A percentile compares a stretch with the other conserved stretches of the same genome.
Evolutionary conservation across 2,888 invertebrate species (phyloP).

Genomic region (Zootermopsis nevadensis): DNA sequence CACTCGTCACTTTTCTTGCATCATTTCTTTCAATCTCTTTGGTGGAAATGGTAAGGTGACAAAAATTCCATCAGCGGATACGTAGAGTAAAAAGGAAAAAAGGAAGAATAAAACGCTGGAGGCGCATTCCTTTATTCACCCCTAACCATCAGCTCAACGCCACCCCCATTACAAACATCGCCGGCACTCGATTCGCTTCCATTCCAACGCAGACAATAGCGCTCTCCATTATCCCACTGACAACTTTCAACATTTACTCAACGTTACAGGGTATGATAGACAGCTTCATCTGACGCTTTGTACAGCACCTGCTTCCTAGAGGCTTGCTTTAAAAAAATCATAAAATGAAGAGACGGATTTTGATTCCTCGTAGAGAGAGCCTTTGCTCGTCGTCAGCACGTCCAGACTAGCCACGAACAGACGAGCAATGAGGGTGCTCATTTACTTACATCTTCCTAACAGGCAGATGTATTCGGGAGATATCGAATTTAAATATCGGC

Average conservation of each 20-base stretch:
- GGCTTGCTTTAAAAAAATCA: not conserved
- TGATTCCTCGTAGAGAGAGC: too few relatives aligned
- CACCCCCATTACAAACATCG: slow-evolving; percentile 40
- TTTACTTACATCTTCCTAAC: too few relatives aligned
- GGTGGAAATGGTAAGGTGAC: slow-evolving; percentile 8
- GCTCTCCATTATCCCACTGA: slow-evolving; percentile 37
- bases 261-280: slow-evolving; percentile 39
- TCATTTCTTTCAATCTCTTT: too few relatives aligned
- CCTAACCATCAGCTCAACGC: slow-evolving; percentile 14
- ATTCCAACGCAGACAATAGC: slow-evolving; percentile 14
- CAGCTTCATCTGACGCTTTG: slow-evolving; percentile 28
- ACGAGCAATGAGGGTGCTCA: too few relatives aligned
- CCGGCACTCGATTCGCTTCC: slow-evolving; percentile 35
- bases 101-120: slow-evolving; percentile 4
- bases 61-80: slow-evolving; percentile 33
- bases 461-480: too few relatives aligned
- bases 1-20: not conserved
- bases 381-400: too few relatives aligned
- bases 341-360: too few relatives aligned
- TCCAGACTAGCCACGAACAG: too few relatives aligned
- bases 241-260: slow-evolving; percentile 41
- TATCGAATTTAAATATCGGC: not conserved
- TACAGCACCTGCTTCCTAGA: slow-evolving; percentile 30
- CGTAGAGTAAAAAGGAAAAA: slow-evolving; percentile 27
- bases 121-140: slow-evolving; percentile 33